A percentile compares a stretch with the other conserved stretches of the same genome.
Conservation (phyloP, 2,797 vertebrate species). For the Enteromius trimaculatus region DNA sequence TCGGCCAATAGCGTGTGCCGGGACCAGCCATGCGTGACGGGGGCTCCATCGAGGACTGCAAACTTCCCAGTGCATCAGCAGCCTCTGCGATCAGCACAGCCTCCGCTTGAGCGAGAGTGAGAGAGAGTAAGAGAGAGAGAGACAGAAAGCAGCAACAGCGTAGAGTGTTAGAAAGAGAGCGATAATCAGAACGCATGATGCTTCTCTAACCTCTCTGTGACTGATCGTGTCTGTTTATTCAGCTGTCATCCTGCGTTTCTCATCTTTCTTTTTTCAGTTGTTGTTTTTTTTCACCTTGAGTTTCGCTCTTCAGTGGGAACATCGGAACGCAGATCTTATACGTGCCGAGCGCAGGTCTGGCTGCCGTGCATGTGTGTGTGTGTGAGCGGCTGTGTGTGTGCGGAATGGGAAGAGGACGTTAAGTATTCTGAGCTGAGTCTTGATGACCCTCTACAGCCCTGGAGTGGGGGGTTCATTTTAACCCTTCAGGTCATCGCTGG, state of each 20-base stretch:
- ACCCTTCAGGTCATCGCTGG: constrained; percentile 69
- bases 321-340: constrained; percentile 11
- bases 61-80: constrained; percentile 72
- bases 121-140: constrained; percentile 36
- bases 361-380: constrained; percentile 45
- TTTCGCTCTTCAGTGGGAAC: constrained; percentile 26
- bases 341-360: constrained; percentile 32
- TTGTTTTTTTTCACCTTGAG: constrained; percentile 30
- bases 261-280: constrained; percentile 19
- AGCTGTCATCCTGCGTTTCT: constrained; percentile 32
- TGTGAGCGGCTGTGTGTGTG: constrained; percentile 43
- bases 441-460: constrained; percentile 67
- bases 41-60: constrained; percentile 71
- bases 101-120: constrained; percentile 16
- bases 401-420: constrained; percentile 60
- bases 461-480: constrained; percentile 70
- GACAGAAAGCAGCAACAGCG: constrained; percentile 45
- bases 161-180: constrained; percentile 31
- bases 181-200: constrained; percentile 21
- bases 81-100: constrained; percentile 56
- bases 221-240: neutral
- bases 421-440: constrained; percentile 61
- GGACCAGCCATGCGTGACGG: constrained; percentile 72
- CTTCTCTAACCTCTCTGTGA: constrained; percentile 34
- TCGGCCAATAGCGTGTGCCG: constrained; percentile 77